Percentiles rank a stretch among this genome's conserved stretches.
These are phyloP conservation scores for Perca schrenkii DNA, from an alignment of 2,113 vertebrate genomes.

Conservation along the genomic window DNA sequence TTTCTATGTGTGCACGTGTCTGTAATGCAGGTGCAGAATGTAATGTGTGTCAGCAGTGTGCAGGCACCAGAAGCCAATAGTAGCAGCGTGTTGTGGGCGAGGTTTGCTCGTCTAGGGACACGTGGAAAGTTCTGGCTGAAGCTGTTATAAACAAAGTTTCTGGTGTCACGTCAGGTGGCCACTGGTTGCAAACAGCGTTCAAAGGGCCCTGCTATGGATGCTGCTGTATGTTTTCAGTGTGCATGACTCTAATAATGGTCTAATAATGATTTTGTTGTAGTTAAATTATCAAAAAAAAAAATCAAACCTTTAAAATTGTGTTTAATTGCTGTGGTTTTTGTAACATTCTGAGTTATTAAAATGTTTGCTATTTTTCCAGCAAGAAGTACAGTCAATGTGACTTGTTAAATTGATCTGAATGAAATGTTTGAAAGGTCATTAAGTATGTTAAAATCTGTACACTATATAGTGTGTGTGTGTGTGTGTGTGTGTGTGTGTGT, in stretches of 20 bases:
- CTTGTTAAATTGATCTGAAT: background rate
- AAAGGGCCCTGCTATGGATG: slow-evolving; percentile 19
- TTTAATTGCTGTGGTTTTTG: background rate
- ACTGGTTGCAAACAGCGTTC: background rate
- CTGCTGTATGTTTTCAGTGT: slow-evolving; percentile 2
- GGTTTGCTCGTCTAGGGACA: slow-evolving; percentile 11
- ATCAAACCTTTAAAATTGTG: background rate
- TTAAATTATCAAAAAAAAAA: background rate
- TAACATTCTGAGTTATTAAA: background rate
- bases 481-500: background rate
- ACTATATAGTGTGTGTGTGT: background rate
- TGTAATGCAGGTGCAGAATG: background rate
- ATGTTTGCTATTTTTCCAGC: background rate
- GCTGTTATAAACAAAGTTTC: slow-evolving; percentile 54
- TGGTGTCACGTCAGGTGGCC: slow-evolving; percentile 44
- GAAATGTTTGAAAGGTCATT: background rate
- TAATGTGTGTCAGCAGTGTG: slow-evolving; percentile 1
- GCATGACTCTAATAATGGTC: background rate
- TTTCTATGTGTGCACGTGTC: too few species aligned
- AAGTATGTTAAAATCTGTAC: background rate
- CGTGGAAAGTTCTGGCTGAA: slow-evolving; percentile 60
- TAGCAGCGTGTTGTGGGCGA: slow-evolving; percentile 10
- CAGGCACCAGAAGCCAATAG: background rate
- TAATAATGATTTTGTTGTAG: background rate
- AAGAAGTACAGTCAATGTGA: too few species aligned